These are phyloP conservation scores for Onychomys torridus DNA, from an alignment of 2,797 vertebrate genomes.

Conservation along the genomic window DNA sequence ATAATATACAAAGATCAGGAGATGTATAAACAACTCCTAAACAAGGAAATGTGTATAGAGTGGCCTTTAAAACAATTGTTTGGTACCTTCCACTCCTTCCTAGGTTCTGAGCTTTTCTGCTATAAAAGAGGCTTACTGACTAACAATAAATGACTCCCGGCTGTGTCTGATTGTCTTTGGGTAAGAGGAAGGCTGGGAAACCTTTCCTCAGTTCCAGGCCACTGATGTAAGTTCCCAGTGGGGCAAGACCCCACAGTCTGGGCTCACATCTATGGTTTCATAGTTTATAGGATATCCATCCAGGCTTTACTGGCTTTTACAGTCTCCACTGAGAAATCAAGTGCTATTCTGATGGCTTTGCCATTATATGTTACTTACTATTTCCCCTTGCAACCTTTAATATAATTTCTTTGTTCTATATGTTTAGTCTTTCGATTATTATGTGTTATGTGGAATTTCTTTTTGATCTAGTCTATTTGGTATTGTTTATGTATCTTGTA, in stretches of 20 bases:
- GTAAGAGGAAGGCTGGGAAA: too few relatives aligned
- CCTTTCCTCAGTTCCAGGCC: too few relatives aligned
- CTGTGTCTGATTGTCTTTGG: too few relatives aligned
- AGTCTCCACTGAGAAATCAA: not conserved
- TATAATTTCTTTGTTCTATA: not conserved
- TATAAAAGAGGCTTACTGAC: too few relatives aligned
- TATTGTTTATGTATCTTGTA: not conserved
- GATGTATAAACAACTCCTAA: too few relatives aligned
- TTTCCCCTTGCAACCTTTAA: not conserved
- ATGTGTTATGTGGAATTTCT: not conserved
- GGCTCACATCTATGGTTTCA: not conserved
- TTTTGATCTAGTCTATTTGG: not conserved
- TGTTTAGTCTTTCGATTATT: not conserved
- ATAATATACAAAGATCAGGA: too few relatives aligned
- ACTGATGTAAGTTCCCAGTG: too few relatives aligned
- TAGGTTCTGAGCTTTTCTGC: too few relatives aligned
- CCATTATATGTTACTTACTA: not conserved
- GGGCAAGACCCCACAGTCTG: not conserved
- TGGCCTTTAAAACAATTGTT: too few relatives aligned
- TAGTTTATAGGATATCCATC: not conserved
- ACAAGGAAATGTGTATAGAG: too few relatives aligned
- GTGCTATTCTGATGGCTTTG: not conserved
- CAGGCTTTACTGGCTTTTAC: not conserved
- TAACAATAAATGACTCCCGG: too few relatives aligned
- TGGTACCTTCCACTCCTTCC: too few relatives aligned